phyloP scores from a whole-genome alignment of 2,113 vertebrate genomes.

The Perca schrenkii region DNA sequence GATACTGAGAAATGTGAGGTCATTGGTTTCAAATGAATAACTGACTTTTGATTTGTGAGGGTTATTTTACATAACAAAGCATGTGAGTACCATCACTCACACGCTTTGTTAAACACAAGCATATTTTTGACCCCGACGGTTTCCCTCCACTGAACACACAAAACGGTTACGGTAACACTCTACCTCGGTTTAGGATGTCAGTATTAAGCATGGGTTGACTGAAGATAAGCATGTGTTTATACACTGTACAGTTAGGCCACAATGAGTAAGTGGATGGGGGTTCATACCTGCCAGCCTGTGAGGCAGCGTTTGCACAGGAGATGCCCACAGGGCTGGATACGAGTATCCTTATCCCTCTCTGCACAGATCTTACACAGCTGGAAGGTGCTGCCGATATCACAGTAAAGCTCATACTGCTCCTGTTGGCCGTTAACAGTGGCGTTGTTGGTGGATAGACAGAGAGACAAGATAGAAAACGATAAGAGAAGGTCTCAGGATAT shows the following conservation, averaged over 20 bases:
- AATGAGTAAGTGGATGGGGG: neutral
- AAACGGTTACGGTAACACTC: neutral
- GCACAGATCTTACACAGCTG: constrained; percentile 92
- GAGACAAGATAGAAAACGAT: neutral
- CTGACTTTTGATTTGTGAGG: neutral
- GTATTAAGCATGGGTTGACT: neutral
- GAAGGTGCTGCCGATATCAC: constrained; percentile 90
- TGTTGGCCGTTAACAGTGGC: constrained; percentile 42
- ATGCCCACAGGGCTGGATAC: constrained; percentile 90
- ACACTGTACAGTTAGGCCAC: neutral
- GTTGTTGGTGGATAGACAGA: neutral
- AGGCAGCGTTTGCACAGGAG: constrained; percentile 89
- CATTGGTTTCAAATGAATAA: neutral
- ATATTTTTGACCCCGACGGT: constrained; percentile 15
- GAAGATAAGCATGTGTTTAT: neutral
- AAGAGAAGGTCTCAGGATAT: constrained; percentile 1
- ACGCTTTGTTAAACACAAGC: neutral
- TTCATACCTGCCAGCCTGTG: constrained; percentile 85
- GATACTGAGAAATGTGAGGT: neutral
- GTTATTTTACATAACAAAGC: neutral
- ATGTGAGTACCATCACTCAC: neutral
- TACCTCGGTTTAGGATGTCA: neutral
- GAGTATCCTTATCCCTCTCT: constrained; percentile 87
- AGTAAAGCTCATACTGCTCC: constrained; percentile 92
- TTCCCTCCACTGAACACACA: constrained; percentile 31